These are phyloP conservation scores for Drosophila parthenogenetica DNA, from an alignment of 2,888 invertebrate species.

Conservation along the genomic window DNA sequence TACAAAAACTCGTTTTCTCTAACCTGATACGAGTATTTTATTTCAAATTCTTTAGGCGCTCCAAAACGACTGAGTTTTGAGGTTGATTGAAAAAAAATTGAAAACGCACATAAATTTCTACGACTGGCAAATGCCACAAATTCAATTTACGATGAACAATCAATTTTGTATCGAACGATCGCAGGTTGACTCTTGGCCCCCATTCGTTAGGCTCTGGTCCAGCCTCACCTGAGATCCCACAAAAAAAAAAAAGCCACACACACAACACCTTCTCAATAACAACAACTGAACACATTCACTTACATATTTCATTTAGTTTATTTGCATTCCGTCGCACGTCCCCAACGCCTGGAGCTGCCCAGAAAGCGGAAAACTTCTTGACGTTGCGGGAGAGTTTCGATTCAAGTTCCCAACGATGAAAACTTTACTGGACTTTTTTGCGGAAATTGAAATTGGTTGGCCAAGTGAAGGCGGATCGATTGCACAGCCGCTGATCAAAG, in stretches of 20 bases:
- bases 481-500: constrained; percentile 63
- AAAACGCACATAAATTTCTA: constrained; percentile 50
- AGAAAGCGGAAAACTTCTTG: constrained; percentile 40
- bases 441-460: constrained; percentile 65
- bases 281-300: constrained; percentile 43
- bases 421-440: constrained; percentile 25
- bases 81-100: constrained; percentile 53
- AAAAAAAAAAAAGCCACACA: constrained; percentile 29
- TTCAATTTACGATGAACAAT: constrained; percentile 70
- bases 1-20: constrained; percentile 5
- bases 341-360: constrained; percentile 8
- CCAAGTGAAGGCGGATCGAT: constrained; percentile 73
- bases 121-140: constrained; percentile 61
- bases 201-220: constrained; percentile 57
- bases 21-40: neutral
- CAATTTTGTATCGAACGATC: constrained; percentile 67
- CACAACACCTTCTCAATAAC: constrained; percentile 24
- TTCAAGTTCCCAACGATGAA: constrained; percentile 35
- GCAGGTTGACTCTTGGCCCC: constrained; percentile 73
- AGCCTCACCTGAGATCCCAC: constrained; percentile 40
- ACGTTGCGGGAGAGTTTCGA: constrained; percentile 51
- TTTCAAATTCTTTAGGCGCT: constrained; percentile 26
- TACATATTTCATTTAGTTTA: constrained; percentile 71
- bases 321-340: constrained; percentile 52
- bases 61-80: constrained; percentile 10